These are phyloP conservation scores for Lepus americanus DNA, from an alignment of 2,113 vertebrate species.

Conservation along the genomic window DNA sequence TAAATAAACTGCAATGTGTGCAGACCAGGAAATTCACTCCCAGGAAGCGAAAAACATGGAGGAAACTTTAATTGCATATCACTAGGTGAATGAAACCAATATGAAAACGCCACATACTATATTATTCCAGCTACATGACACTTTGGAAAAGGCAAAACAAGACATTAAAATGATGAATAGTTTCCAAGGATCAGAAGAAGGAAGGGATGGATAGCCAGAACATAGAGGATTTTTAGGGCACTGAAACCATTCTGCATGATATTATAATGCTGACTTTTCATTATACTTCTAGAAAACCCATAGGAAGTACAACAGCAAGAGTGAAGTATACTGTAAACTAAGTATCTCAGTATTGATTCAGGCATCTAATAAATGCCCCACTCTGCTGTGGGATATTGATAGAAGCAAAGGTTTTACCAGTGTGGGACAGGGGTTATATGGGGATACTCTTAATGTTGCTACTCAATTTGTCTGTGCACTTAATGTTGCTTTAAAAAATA, in stretches of 20 bases:
- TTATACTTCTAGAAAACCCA: neutral
- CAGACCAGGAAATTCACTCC: neutral
- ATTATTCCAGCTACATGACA: too few species aligned
- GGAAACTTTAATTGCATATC: neutral
- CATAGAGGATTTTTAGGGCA: neutral
- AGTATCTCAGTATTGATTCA: neutral
- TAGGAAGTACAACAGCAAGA: neutral
- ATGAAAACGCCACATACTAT: neutral
- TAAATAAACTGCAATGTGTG: neutral
- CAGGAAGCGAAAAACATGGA: neutral
- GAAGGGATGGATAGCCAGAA: neutral
- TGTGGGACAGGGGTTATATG: accelerated
- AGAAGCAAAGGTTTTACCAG: neutral
- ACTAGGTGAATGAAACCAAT: neutral
- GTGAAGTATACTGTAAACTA: neutral
- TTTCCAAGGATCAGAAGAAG: neutral
- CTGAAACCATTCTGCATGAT: neutral
- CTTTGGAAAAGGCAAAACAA: neutral
- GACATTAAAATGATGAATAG: neutral
- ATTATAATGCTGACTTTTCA: neutral
- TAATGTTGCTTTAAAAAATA: neutral
- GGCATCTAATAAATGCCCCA: neutral
- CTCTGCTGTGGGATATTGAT: neutral
- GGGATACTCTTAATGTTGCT: neutral
- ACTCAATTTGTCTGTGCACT: neutral